Evolutionary conservation across 2,888 invertebrate genomes (phyloP).

Genomic region (Anaspis maculata): DNA sequence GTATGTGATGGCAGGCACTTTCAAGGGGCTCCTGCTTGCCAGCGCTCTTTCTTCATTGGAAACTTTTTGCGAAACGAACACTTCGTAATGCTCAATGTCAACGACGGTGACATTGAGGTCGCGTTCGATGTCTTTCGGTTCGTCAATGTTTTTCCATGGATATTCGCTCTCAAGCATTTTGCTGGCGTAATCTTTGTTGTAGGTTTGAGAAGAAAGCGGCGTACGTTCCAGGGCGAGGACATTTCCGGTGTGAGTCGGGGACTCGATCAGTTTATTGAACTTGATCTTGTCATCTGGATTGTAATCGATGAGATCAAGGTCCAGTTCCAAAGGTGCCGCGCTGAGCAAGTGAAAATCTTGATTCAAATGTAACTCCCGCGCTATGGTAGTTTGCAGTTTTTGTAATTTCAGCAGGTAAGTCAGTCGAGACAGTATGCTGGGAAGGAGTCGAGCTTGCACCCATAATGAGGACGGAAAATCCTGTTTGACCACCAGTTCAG

Average conservation of each 20-base stretch:
- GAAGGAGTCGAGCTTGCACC: constrained; percentile 77
- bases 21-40: neutral
- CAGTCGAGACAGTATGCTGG: constrained; percentile 74
- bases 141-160: constrained; percentile 47
- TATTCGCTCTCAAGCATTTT: constrained; percentile 44
- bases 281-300: constrained; percentile 16
- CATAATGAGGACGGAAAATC: constrained; percentile 68
- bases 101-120: constrained; percentile 52
- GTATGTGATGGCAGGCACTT: constrained; percentile 28
- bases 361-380: constrained; percentile 40
- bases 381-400: constrained; percentile 56
- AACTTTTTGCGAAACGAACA: constrained; percentile 45
- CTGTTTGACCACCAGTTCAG: constrained; percentile 75
- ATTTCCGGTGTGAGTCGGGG: neutral
- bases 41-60: neutral
- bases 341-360: constrained; percentile 16
- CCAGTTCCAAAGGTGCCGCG: constrained; percentile 32
- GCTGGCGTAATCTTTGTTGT: constrained; percentile 32
- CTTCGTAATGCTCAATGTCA: constrained; percentile 62
- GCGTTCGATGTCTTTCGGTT: constrained; percentile 61
- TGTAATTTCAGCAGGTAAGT: constrained; percentile 63
- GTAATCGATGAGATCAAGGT: constrained; percentile 27
- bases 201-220: constrained; percentile 3
- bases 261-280: neutral
- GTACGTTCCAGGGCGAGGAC: constrained; percentile 4